Base-by-base conservation (phyloP, 1,140 invertebrate species). In the Drosophila repletoides region DNA sequence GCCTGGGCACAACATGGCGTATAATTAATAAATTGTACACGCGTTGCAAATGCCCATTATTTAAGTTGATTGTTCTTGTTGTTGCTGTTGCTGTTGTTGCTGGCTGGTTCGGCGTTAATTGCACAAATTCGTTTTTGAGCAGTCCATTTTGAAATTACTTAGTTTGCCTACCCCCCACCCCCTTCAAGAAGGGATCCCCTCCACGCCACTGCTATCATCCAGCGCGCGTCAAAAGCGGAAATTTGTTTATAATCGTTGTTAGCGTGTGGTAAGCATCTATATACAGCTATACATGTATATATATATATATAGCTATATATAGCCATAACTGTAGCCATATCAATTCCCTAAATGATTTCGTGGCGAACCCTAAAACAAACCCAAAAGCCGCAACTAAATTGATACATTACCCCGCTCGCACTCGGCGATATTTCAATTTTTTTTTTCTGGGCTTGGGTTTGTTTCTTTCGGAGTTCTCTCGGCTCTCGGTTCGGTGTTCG, bases 221-320 rank as follows among this genome's bases (percentile, higher is more conserved):
- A 15, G 61, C 79, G 70, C 70, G 79, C 80, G 79, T 84, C 80
- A 84, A 84, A 76, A 84, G 79, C 79, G 81, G 81, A 87, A 87
- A 87, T 87, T 87, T 87, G 77, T 87, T 87, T 87, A 87, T 87
- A 87, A 87, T 87, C 81, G 81, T 53, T 45, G 72, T 41, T 83
- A 65, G 81, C 71, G 75, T 86, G 79, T 56, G 79, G 74, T 81
- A 45, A 21, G 40, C 22, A 2, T 9, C 43, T 31, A 15, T 41
- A 10, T 52, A 56, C 28, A 52, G 22, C 49, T 40, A 67, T 72
- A 73, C n/a, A 43, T 34, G 31, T 49, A 45, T 63, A 63, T 48
- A 40, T 40, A 53, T 3, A 60, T 56, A 53, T 58, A 48, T 61
- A n/a, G n/a, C n/a, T n/a, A 33, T 31, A 41, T 43, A 43, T 45